Percentiles rank a stretch among this genome's conserved stretches.
Evolutionary conservation across 2,113 vertebrate species (phyloP).

Genomic region (Chinchilla lanigera): DNA sequence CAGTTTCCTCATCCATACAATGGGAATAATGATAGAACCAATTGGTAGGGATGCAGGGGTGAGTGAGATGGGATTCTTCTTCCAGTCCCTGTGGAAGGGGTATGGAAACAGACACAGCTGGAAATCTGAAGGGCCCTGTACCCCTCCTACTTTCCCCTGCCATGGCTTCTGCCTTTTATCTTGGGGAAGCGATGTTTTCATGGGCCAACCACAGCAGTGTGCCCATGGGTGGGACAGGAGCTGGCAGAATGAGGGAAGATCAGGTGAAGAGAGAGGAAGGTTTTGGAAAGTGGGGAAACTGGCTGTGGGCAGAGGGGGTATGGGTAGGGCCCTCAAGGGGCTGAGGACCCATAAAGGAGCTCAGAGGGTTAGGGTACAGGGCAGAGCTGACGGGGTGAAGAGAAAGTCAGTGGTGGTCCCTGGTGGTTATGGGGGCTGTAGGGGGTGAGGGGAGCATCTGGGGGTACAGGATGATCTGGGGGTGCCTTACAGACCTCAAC

Average conservation of each 20-base stretch:
- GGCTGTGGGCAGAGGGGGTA: background rate
- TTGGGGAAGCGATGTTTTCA: background rate
- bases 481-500: background rate
- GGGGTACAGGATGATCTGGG: background rate
- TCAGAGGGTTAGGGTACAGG: background rate
- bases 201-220: background rate
- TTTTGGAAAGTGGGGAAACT: background rate
- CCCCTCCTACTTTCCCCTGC: conserved; percentile 7
- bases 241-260: background rate
- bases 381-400: background rate
- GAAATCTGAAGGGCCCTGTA: background rate
- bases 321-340: background rate
- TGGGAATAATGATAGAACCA: background rate
- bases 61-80: background rate
- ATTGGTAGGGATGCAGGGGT: background rate
- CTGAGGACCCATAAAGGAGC: background rate
- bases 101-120: background rate
- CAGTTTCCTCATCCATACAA: conserved; percentile 1
- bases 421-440: background rate
- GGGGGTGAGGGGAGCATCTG: background rate
- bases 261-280: background rate
- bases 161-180: background rate
- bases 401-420: background rate
- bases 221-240: background rate
- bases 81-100: background rate